Evolutionary conservation across 2,113 vertebrate genomes (phyloP).

Genomic region (Channa argus): DNA sequence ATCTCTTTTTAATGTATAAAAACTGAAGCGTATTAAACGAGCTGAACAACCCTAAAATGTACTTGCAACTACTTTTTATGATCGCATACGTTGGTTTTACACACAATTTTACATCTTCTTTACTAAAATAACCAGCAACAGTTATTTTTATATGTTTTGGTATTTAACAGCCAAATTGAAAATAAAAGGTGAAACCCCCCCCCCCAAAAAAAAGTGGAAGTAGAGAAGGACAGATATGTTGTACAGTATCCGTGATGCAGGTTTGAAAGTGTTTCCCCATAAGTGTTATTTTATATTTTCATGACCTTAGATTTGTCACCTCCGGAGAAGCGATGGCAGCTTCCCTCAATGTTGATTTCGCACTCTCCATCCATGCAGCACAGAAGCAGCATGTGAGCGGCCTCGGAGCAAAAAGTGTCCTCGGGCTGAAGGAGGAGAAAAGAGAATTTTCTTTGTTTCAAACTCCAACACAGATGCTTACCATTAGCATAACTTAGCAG

Average conservation of each 20-base stretch:
- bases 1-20: too few relatives aligned
- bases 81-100: not conserved
- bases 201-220: not conserved
- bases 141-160: not conserved
- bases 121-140: not conserved
- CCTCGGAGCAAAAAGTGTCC: conserved; percentile 66
- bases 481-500: conserved; percentile 83
- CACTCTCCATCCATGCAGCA: conserved; percentile 45
- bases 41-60: too few relatives aligned
- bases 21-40: too few relatives aligned
- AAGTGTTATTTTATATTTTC: not conserved
- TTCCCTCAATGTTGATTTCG: conserved; percentile 51
- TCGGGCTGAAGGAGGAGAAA: conserved; percentile 68
- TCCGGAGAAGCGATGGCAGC: not conserved
- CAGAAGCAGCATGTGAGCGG: conserved; percentile 62
- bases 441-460: conserved; percentile 76
- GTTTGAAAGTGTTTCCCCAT: not conserved
- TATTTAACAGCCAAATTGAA: not conserved
- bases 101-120: not conserved
- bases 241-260: not conserved
- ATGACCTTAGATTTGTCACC: conserved; percentile 29
- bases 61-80: not conserved
- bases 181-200: not conserved
- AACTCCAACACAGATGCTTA: conserved; percentile 76
- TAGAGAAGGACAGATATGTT: not conserved